Evolutionary conservation across 53 echinoderm and acorn worm genomes (phyloP), one percentile per base, ranked within the genome.

Genomic region (Astropecten irregularis): DNA sequence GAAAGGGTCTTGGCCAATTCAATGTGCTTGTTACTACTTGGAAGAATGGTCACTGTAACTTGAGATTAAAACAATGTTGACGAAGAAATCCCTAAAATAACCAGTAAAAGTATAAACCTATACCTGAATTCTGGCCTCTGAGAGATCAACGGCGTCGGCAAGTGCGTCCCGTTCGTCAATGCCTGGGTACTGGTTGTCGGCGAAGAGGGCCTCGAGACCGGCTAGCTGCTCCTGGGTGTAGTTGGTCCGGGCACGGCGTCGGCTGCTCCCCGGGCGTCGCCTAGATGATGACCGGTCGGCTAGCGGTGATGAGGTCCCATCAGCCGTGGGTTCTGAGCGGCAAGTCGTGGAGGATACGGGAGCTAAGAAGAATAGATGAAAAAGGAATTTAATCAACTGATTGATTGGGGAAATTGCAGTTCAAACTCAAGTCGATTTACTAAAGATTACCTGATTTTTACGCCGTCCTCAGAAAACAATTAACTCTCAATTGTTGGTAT

Each of bases 41-140:
- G n/a, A n/a, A n/a, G n/a, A n/a, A n/a, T n/a, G n/a, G n/a, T n/a
- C n/a, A n/a, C n/a, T n/a, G n/a, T n/a, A n/a, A n/a, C n/a, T n/a
- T n/a, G n/a, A n/a, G n/a, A n/a, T n/a, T n/a, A n/a, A n/a, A n/a
- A n/a, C n/a, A n/a, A n/a, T n/a, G n/a, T n/a, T n/a, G n/a, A n/a
- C n/a, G n/a, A n/a, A n/a, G n/a, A n/a, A n/a, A n/a, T n/a, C n/a
- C n/a, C n/a, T n/a, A n/a, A n/a, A n/a, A n/a, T n/a, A n/a, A n/a
- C n/a, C n/a, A n/a, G n/a, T n/a, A n/a, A n/a, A n/a, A n/a, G n/a
- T n/a, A n/a, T n/a, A n/a, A n/a, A n/a, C n/a, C n/a, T 54, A 13
- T 59, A 94, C 94, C 88, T 94, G 94, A 15, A 94, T 85, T 77
- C 94, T 62, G 14, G 94, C 94, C 49, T 94, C 94, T 10, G 71